phyloP scores from a whole-genome alignment of 2,888 invertebrate genomes.

The Dolichomitus sp. region DNA sequence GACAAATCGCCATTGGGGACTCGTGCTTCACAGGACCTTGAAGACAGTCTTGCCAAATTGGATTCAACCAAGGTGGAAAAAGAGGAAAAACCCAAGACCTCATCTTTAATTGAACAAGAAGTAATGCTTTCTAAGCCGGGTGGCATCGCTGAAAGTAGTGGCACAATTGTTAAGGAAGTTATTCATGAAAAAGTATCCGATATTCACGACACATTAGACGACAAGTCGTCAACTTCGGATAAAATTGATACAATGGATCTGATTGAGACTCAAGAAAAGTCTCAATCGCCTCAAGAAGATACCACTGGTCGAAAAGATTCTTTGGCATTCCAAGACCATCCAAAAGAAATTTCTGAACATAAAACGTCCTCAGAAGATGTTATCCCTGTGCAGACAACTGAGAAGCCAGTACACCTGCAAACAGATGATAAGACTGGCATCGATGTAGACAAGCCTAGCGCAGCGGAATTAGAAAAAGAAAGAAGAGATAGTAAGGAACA shows the following conservation, averaged over 20 bases:
- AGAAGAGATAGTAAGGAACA: conserved; percentile 60
- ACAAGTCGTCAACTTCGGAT: conserved; percentile 29
- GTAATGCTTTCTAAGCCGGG: too few species aligned
- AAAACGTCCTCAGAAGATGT: background rate
- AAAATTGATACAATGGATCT: conserved; percentile 73
- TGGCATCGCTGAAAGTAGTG: too few species aligned
- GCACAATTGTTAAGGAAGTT: too few species aligned
- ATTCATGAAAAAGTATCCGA: too few species aligned
- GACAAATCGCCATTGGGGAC: conserved; percentile 68
- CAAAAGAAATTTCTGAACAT: too few species aligned
- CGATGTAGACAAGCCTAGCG: conserved; percentile 36
- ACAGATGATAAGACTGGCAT: conserved; percentile 3
- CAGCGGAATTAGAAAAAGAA: conserved; percentile 15
- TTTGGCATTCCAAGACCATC: background rate
- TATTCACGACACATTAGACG: conserved; percentile 27
- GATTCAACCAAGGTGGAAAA: conserved; percentile 1
- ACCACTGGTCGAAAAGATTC: background rate
- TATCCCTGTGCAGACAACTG: too few species aligned
- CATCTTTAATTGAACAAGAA: too few species aligned
- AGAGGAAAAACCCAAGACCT: background rate
- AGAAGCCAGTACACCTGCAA: conserved; percentile 1
- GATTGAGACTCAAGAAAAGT: conserved; percentile 80
- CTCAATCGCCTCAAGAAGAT: background rate
- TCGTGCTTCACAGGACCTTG: conserved; percentile 41
- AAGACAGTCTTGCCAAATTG: too few species aligned